phyloP scores from a whole-genome alignment of 2,888 invertebrate species.

The Taenaris catops region DNA sequence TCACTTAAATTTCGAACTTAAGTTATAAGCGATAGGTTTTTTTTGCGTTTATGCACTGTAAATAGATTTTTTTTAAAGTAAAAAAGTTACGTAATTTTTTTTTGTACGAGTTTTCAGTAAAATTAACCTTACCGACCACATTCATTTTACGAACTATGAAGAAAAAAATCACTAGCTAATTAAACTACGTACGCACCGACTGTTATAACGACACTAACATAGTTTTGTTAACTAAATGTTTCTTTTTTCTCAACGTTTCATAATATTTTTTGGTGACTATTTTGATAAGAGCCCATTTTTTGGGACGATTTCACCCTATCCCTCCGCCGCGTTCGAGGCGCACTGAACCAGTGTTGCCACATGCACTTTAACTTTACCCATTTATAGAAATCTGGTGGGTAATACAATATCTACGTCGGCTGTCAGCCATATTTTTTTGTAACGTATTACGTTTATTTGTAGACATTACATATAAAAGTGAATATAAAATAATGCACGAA shows the following conservation, averaged over 20 bases:
- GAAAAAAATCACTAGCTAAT: conserved; percentile 26
- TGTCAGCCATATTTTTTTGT: too few relatives aligned
- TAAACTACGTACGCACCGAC: conserved; percentile 38
- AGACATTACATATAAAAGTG: too few relatives aligned
- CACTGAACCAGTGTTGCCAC: conserved; percentile 23
- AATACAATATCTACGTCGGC: too few relatives aligned
- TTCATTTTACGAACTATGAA: conserved; percentile 28
- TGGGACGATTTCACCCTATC: conserved; percentile 20
- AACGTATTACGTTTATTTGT: too few relatives aligned
- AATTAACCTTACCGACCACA: conserved; percentile 21
- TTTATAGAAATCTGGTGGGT: too few relatives aligned
- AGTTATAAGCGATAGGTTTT: too few relatives aligned
- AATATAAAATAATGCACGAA: too few relatives aligned
- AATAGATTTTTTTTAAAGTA: too few relatives aligned
- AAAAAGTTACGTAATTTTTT: not conserved
- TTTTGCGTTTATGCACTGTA: too few relatives aligned
- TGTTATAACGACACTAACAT: conserved; percentile 58
- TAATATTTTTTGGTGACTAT: conserved; percentile 40
- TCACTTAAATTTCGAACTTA: too few relatives aligned
- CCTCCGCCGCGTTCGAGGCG: conserved; percentile 43
- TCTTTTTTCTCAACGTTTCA: conserved; percentile 39
- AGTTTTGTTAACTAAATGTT: conserved; percentile 34
- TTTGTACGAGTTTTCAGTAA: not conserved
- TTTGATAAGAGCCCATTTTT: conserved; percentile 26
- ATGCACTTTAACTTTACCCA: conserved; percentile 13